phyloP scores from a whole-genome alignment of 2,797 vertebrate genomes.

The Phrynocephalus guinanensis region DNA sequence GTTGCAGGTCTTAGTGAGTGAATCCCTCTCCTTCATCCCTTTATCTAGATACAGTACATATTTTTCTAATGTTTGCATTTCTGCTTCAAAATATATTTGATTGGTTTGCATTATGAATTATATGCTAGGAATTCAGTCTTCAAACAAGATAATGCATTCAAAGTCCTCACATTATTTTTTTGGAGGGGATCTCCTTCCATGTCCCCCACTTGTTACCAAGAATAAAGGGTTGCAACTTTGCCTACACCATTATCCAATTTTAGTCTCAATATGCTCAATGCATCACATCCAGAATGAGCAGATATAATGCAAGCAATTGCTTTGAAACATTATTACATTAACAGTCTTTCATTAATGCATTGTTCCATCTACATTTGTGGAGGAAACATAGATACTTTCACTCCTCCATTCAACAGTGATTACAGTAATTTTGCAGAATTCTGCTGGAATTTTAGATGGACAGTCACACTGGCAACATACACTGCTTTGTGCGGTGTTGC shows the following conservation, averaged over 20 bases:
- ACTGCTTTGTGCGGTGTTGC: too few relatives aligned
- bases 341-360: too few relatives aligned
- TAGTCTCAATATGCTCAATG: background rate
- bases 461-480: too few relatives aligned
- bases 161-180: too few relatives aligned
- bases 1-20: conserved; percentile 37
- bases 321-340: background rate
- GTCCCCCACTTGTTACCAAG: background rate
- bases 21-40: conserved; percentile 27
- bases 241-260: background rate
- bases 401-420: background rate
- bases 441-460: too few relatives aligned
- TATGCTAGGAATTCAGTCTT: conserved; percentile 47
- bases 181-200: too few relatives aligned
- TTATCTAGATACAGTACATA: conserved; percentile 45
- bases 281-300: background rate
- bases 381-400: too few relatives aligned
- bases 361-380: too few relatives aligned
- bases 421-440: background rate
- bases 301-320: background rate
- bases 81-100: conserved; percentile 51
- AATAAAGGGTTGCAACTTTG: background rate
- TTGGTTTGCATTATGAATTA: conserved; percentile 36
- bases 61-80: conserved; percentile 37
- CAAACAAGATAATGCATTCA: conserved; percentile 27